phyloP scores from a whole-genome alignment of 2,797 vertebrate species.

The Gymnoscopelus microlampas region DNA sequence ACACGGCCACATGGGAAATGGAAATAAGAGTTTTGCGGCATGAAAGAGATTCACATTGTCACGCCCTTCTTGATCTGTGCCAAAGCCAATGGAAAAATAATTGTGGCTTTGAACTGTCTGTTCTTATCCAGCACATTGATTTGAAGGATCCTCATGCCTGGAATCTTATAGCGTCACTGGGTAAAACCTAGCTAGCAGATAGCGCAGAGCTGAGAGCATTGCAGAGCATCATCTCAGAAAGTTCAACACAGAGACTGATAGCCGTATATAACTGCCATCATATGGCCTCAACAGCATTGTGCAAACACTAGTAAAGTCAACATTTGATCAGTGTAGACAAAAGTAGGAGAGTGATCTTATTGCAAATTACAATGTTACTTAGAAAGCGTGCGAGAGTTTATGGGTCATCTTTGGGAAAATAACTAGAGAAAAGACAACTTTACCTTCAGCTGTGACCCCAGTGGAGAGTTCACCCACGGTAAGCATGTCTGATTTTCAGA shows the following conservation, averaged over 20 bases:
- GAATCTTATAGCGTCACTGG: slow-evolving; percentile 31
- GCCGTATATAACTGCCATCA: not conserved
- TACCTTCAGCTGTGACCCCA: slow-evolving; percentile 55
- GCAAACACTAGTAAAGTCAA: not conserved
- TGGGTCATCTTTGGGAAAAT: slow-evolving; percentile 28
- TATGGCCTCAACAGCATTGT: slow-evolving; percentile 5
- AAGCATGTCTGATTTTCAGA: slow-evolving; percentile 55
- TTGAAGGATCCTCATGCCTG: slow-evolving; percentile 45
- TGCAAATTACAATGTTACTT: slow-evolving; percentile 26
- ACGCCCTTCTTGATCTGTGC: slow-evolving; percentile 55
- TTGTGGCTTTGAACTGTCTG: slow-evolving; percentile 63
- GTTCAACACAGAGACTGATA: slow-evolving; percentile 4
- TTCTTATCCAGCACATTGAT: slow-evolving; percentile 57
- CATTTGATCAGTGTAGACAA: slow-evolving; percentile 40
- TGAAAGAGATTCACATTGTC: slow-evolving; percentile 67
- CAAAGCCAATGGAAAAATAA: slow-evolving; percentile 55
- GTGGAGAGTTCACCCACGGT: slow-evolving; percentile 53
- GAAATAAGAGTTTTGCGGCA: slow-evolving; percentile 43
- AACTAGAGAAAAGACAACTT: slow-evolving; percentile 43
- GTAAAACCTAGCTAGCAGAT: slow-evolving; percentile 32
- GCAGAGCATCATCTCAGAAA: slow-evolving; percentile 26
- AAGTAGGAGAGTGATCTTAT: slow-evolving; percentile 19
- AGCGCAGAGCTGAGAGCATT: slow-evolving; percentile 2
- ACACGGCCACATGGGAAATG: slow-evolving; percentile 58
- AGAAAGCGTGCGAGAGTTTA: slow-evolving; percentile 13